Conservation (phyloP, 2,797 vertebrate species). For the Valencia hispanica region DNA sequence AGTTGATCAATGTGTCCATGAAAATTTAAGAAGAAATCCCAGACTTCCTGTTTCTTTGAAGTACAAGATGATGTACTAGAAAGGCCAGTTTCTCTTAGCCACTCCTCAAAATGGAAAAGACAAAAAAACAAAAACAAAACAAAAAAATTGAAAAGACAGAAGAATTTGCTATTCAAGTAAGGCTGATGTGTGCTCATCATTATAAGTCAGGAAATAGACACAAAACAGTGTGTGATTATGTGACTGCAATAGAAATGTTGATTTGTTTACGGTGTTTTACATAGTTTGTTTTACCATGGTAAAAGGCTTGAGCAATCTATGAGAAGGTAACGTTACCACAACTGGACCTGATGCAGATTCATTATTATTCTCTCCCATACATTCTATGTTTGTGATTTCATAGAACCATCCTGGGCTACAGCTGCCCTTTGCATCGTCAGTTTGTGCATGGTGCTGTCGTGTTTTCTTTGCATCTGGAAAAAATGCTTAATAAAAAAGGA, state of each 20-base stretch:
- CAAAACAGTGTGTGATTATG: not conserved
- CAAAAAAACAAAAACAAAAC: too few relatives aligned
- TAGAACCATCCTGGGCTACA: slow-evolving; percentile 91
- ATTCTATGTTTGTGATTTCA: slow-evolving; percentile 42
- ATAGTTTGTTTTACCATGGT: too few relatives aligned
- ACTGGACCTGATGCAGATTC: not conserved
- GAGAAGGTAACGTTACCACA: not conserved
- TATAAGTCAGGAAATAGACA: not conserved
- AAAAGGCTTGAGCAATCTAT: too few relatives aligned
- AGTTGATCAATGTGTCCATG: not conserved
- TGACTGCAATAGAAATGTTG: too few relatives aligned
- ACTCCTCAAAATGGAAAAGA: not conserved
- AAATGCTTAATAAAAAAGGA: slow-evolving; percentile 96
- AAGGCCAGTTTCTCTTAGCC: not conserved
- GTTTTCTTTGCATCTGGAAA: slow-evolving; percentile 91
- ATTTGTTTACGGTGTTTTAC: not conserved
- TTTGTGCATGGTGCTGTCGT: slow-evolving; percentile 87
- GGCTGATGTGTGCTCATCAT: not conserved
- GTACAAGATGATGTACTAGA: not conserved
- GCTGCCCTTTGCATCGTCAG: slow-evolving; percentile 89
- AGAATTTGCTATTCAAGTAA: not conserved
- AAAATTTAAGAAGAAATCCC: not conserved
- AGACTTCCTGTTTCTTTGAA: not conserved
- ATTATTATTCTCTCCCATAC: not conserved
- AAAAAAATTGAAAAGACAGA: not conserved